Evolutionary conservation across 2,797 vertebrate genomes (phyloP).

Genomic region (Sorex maritimensis): DNA sequence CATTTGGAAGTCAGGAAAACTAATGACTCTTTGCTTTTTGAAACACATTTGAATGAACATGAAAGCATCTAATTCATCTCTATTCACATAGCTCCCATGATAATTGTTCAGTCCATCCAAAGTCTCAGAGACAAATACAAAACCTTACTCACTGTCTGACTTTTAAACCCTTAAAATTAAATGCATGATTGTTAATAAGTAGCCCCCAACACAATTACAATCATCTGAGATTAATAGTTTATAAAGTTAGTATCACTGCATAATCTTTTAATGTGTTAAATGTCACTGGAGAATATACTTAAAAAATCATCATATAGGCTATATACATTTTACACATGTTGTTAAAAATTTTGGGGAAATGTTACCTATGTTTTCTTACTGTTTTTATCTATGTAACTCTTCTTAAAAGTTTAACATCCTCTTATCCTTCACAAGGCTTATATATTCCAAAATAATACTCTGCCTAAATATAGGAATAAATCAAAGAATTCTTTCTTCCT

Average conservation of each 20-base stretch:
- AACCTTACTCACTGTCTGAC: neutral
- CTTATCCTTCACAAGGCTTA: neutral
- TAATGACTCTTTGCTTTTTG: neutral
- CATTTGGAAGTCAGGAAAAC: neutral
- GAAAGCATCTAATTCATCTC: neutral
- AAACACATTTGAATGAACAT: neutral
- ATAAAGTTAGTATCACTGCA: neutral
- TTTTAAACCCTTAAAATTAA: neutral
- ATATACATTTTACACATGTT: neutral
- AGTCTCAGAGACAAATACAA: neutral
- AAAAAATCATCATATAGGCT: neutral
- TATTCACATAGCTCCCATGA: neutral
- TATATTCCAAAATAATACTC: neutral
- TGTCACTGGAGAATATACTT: neutral
- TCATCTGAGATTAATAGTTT: neutral
- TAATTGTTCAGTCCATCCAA: neutral
- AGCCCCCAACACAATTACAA: neutral
- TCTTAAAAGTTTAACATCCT: neutral
- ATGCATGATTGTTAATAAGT: conserved; percentile 21
- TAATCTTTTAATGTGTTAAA: neutral
- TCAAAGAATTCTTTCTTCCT: neutral
- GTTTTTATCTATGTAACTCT: neutral
- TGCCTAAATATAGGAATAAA: neutral
- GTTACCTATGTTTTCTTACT: neutral
- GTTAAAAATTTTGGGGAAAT: neutral